Evolutionary conservation across 2,113 vertebrate genomes (phyloP).

Genomic region (Microcebus jonahi): DNA sequence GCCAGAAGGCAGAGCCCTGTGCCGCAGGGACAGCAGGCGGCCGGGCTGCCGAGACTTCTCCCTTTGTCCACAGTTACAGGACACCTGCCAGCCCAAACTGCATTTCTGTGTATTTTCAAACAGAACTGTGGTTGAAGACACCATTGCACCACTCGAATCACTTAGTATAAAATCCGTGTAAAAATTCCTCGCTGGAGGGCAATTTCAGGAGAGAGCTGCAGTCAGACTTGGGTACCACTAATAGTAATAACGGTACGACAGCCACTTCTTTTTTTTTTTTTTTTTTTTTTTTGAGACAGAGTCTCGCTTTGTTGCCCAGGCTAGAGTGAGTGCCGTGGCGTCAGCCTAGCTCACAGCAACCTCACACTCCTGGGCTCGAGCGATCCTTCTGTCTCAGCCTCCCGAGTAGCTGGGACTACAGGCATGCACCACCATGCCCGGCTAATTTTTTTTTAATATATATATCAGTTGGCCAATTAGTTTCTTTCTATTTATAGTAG

Average conservation of each 20-base stretch:
- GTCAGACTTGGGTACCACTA: rapidly evolving
- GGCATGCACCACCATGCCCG: no score
- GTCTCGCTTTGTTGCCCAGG: no score
- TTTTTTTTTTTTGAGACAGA: no score
- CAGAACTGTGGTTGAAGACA: not conserved
- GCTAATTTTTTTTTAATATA: no score
- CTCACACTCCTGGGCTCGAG: no score
- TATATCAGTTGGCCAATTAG: no score
- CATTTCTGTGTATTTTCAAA: not conserved
- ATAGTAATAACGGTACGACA: no score
- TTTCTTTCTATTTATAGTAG: no score
- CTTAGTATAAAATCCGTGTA: not conserved
- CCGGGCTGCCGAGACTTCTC: not conserved
- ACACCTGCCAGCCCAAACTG: not conserved
- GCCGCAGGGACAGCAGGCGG: rapidly evolving
- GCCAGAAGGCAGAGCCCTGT: not conserved
- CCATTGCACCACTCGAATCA: not conserved
- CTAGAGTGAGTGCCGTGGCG: no score
- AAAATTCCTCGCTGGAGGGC: not conserved
- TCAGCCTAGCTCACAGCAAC: no score
- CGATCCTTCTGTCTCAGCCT: no score
- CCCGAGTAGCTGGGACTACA: no score
- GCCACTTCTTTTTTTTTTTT: rapidly evolving
- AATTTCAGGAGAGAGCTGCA: not conserved
- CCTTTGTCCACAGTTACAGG: rapidly evolving